Conservation (phyloP, 2,888 invertebrate species). For the Latrodectus elegans region DNA sequence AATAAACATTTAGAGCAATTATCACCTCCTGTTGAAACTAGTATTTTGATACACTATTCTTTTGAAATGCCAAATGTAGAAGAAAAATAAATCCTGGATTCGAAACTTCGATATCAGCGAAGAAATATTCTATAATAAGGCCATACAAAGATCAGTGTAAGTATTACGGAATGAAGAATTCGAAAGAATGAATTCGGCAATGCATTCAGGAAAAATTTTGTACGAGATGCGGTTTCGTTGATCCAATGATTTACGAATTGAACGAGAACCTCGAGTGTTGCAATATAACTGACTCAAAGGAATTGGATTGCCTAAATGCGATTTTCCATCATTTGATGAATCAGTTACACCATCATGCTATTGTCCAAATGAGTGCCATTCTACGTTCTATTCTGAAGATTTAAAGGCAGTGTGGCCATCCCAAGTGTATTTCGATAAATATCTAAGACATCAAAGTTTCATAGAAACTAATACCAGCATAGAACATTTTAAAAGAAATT, state of each 20-base stretch:
- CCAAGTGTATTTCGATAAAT: background rate
- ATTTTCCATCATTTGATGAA: background rate
- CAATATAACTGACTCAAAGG: background rate
- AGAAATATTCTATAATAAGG: background rate
- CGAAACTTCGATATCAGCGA: slow-evolving; percentile 5
- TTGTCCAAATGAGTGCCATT: slow-evolving; percentile 15
- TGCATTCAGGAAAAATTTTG: slow-evolving; percentile 16
- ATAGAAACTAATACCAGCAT: too few relatives aligned
- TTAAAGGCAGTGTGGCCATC: background rate
- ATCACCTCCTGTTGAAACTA: slow-evolving; percentile 61
- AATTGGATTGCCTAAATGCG: background rate
- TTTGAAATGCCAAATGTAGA: slow-evolving; percentile 40
- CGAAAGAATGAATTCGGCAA: background rate
- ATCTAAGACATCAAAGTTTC: too few relatives aligned
- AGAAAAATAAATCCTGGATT: slow-evolving; percentile 35
- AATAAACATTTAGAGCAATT: slow-evolving; percentile 55
- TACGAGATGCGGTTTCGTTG: slow-evolving; percentile 6
- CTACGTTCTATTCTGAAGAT: background rate
- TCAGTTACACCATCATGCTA: background rate
- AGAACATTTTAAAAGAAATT: background rate
- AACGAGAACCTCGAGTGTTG: background rate
- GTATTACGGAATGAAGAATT: background rate
- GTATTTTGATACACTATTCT: slow-evolving; percentile 68
- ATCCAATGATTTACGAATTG: background rate
- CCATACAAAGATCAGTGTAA: slow-evolving; percentile 24